Conservation (phyloP, 2,888 invertebrate genomes). For the Noctua janthina region DNA sequence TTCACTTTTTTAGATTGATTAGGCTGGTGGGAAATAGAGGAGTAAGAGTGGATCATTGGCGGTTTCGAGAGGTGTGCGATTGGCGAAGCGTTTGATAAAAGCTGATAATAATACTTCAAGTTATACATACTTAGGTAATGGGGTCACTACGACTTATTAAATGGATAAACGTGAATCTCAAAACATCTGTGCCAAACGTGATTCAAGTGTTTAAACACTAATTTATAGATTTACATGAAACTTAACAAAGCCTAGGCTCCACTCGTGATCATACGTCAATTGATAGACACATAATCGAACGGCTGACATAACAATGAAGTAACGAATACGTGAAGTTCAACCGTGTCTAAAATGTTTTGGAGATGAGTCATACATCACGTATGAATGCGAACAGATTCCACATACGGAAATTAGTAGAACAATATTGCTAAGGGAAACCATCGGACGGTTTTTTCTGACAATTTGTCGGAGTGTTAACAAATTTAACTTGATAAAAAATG, state of each 20-base stretch:
- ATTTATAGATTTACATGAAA: slow-evolving; percentile 34
- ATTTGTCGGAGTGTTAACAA: slow-evolving; percentile 48
- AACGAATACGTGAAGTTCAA: slow-evolving; percentile 54
- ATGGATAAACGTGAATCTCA: not conserved
- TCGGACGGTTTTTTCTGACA: slow-evolving; percentile 28
- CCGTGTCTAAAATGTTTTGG: slow-evolving; percentile 47
- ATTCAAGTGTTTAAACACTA: slow-evolving; percentile 13
- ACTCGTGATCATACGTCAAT: slow-evolving; percentile 41
- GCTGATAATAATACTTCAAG: not conserved
- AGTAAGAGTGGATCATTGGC: not conserved
- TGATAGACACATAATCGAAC: slow-evolving; percentile 36
- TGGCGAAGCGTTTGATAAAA: not conserved
- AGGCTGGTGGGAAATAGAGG: not conserved
- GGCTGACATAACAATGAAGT: slow-evolving; percentile 58
- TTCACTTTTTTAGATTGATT: not conserved
- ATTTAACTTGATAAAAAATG: slow-evolving; percentile 41
- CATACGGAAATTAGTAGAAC: slow-evolving; percentile 53
- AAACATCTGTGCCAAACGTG: slow-evolving; percentile 32
- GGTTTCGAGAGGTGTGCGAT: no score
- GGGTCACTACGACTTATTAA: not conserved
- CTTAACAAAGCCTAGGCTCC: slow-evolving; percentile 21
- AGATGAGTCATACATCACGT: slow-evolving; percentile 51
- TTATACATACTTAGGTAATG: not conserved
- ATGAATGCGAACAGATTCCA: slow-evolving; percentile 38
- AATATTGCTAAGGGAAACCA: slow-evolving; percentile 38